Evolutionary conservation across 2,113 vertebrate genomes (phyloP).

Genomic region (Castor canadensis): DNA sequence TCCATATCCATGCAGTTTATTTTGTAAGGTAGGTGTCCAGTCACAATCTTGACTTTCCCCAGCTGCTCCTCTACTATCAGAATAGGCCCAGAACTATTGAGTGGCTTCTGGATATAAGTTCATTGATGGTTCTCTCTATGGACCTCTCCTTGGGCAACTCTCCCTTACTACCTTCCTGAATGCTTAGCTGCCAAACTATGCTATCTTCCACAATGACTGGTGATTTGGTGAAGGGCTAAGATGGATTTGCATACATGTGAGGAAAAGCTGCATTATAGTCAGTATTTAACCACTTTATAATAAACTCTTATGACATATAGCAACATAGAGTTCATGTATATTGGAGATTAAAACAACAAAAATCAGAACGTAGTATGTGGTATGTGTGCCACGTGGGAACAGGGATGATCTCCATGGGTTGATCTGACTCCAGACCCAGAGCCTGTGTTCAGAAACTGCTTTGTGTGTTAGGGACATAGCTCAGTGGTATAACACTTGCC

Average conservation of each 20-base stretch:
- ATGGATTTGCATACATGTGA: background rate
- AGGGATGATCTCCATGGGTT: background rate
- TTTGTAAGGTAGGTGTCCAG: background rate
- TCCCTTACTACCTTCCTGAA: background rate
- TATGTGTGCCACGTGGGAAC: background rate
- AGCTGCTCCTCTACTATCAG: background rate
- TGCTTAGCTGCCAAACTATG: background rate
- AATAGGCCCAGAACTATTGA: background rate
- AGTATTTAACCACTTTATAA: background rate
- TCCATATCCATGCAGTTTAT: background rate
- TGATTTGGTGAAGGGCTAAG: background rate
- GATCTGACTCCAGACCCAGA: background rate
- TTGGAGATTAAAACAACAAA: constrained; percentile 13
- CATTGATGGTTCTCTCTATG: background rate
- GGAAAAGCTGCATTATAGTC: background rate
- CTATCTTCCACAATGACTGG: background rate
- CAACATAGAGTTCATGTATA: constrained; percentile 1
- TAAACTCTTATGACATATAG: constrained; percentile 20
- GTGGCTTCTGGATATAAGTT: background rate
- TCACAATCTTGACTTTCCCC: background rate
- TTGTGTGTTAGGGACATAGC: background rate
- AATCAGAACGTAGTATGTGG: background rate
- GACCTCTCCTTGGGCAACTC: background rate
- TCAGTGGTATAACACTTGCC: background rate
- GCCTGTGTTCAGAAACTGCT: background rate